Base-by-base conservation (phyloP, 2,113 vertebrate genomes). In the Isurus oxyrinchus region DNA sequence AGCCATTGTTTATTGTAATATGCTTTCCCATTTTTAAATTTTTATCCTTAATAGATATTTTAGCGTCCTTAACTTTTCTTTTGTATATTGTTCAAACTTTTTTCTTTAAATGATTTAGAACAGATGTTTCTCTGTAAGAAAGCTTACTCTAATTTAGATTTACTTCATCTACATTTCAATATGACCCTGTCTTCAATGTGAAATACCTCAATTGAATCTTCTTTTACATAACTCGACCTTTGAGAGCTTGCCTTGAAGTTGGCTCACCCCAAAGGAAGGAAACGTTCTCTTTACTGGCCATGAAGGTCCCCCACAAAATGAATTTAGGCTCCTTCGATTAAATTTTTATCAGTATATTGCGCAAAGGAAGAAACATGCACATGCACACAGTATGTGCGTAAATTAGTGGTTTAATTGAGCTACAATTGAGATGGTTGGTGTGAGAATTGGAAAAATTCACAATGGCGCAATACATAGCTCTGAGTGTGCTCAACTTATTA, bases 161-260 rank as follows among this genome's bases (percentile, higher is more conserved):
- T 81, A 81, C 25, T 81, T n/a, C 76, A 81, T n/a, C n/a, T n/a
- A n/a, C 76, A 81, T 81, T 81, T 81, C 27, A 81, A 81, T 81
- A 63, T 63, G 61, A 63, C 14, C 61, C 61, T 63, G 61, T 8
- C 61, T 63, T 63, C 61, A 63, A 63, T 63, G 61, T 63, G 11
- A 63, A 63, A 63, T 63, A 63, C 14, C 61, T 63, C 61, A 14
- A 14, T 63, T 13, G 61, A 63, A 63, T 63, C 61, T 14, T 63
- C 61, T 63, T 63, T 63, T 8, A 14, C 61, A 63, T 63, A 63
- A 8, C 13, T 63, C 10, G 61, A 63, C 61, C 61, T 63, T 63
- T 63, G 7, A 63, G 61, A 63, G 10, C 61, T 63, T 63, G 61
- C 61, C 35, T 81, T 81, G 27, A 81, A 35, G 35, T 31, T 81